Conservation (phyloP, 1,140 invertebrate species). For the Leptopilina boulardi region DNA sequence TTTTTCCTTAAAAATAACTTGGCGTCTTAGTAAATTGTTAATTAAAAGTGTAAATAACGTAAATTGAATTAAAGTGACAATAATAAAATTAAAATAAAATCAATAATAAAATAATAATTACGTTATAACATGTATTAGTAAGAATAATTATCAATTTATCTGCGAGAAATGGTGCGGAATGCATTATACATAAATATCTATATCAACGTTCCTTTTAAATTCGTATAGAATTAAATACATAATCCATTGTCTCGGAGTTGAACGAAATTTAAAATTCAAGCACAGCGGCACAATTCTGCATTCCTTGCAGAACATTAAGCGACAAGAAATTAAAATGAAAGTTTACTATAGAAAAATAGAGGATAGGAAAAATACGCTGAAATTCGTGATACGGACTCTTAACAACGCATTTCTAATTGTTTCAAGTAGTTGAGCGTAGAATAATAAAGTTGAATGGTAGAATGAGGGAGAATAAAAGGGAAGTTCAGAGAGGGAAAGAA, state of each 20-base stretch:
- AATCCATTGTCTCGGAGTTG: slow-evolving; percentile 6
- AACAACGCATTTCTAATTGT: slow-evolving; percentile 28
- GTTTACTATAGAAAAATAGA: slow-evolving; percentile 13
- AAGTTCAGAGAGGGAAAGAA: too few relatives aligned
- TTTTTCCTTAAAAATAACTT: too few relatives aligned
- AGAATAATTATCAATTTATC: too few relatives aligned
- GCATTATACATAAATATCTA: too few relatives aligned
- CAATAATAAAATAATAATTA: too few relatives aligned
- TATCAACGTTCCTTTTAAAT: background rate
- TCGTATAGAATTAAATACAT: background rate
- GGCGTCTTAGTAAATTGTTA: too few relatives aligned
- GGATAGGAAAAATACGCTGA: background rate
- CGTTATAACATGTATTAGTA: too few relatives aligned
- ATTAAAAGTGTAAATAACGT: too few relatives aligned
- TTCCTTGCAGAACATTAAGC: slow-evolving; percentile 13
- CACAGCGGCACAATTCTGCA: background rate
- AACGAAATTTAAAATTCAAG: background rate
- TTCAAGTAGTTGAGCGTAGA: slow-evolving; percentile 21
- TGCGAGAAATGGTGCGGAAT: too few relatives aligned
- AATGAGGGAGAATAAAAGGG: background rate
- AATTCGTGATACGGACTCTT: slow-evolving; percentile 19
- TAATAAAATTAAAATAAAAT: too few relatives aligned
- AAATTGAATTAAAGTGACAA: too few relatives aligned
- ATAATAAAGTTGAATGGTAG: slow-evolving; percentile 7
- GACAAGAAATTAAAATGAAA: slow-evolving; percentile 12